Base-by-base conservation (phyloP, 2,797 vertebrate species). In the Cuculus canorus region DNA sequence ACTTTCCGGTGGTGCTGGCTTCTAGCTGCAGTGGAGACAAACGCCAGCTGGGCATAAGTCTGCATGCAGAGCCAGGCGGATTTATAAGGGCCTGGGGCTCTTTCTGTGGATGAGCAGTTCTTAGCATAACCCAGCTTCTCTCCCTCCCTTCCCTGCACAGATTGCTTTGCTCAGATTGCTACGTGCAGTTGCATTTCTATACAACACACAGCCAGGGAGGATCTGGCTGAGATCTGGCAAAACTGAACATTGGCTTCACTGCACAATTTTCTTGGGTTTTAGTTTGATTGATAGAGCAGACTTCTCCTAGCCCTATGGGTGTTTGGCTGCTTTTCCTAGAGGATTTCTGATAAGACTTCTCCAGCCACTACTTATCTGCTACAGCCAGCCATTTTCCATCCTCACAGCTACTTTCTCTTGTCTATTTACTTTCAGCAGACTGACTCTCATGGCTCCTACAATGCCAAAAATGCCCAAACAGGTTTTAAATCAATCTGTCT, bases 341-440 rank as follows among this genome's bases (percentile, higher is more conserved):
- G 96, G 75, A 92, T 95, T 96, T 91, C 88, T 91, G 91, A 66
- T 64, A 52, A 88, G 87, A 84, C 83, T 94, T 96, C 94, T 92
- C 86, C 68, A 96, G 81, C 75, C 78, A 61, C 83, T 85, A 95
- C 85, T 97, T 97, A 97, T 97, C 96, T 96, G 48, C 82, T 83
- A 28, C 88, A 97, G 73, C 19, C 96, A 96, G 95, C 82, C 94
- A 90, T 92, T 69, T 91, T 68, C 61, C 56, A 75, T 66, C 56
- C 86, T 88, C 93, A 57, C 65, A 90, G 87, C 70, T 80, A 86
- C 90, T 84, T 87, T n/a, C 80, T 60, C 48, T 50, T 15, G 6
- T 60, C 10, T 66, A 59, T 82, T 78, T 72, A 82, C 75, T 83
- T 95, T 59, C 73, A 86, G 61, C 48, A 80, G 69, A 69, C 82